phyloP scores from a whole-genome alignment of 2,888 invertebrate genomes.

The Chrysolina americana region DNA sequence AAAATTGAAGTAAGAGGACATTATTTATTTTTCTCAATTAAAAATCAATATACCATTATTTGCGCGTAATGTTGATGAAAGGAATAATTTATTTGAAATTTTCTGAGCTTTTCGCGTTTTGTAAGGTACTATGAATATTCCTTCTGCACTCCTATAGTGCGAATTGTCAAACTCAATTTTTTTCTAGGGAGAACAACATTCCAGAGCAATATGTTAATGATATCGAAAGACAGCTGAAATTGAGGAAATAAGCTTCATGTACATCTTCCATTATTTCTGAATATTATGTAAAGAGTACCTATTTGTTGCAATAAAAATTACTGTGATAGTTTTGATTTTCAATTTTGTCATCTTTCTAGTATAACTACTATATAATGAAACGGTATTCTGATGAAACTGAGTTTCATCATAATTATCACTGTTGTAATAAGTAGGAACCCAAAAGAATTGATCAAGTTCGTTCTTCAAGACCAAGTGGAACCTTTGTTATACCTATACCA shows the following conservation, averaged over 20 bases:
- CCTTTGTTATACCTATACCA: too few species aligned
- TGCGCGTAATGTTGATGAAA: not conserved
- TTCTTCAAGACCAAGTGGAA: too few species aligned
- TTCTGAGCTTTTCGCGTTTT: too few species aligned
- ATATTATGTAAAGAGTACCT: not conserved
- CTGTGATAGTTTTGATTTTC: not conserved
- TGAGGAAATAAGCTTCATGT: constrained; percentile 39
- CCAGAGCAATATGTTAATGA: constrained; percentile 63
- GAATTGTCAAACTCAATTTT: not conserved
- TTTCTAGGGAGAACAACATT: constrained; percentile 60
- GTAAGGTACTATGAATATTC: too few species aligned
- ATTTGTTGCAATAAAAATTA: not conserved
- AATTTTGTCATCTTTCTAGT: too few species aligned
- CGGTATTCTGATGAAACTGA: too few species aligned
- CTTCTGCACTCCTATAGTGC: too few species aligned
- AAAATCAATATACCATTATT: not conserved
- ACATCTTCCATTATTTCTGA: not conserved
- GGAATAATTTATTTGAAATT: too few species aligned
- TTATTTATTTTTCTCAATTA: not conserved
- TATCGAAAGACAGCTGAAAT: constrained; percentile 61
- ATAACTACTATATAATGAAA: not conserved
- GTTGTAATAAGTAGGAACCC: too few species aligned
- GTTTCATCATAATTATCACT: too few species aligned
- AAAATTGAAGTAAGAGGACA: constrained; percentile 70
- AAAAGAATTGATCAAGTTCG: too few species aligned